phyloP scores from a whole-genome alignment of 2,113 vertebrate genomes.

The Pseudorhombus dupliciocellatus region DNA sequence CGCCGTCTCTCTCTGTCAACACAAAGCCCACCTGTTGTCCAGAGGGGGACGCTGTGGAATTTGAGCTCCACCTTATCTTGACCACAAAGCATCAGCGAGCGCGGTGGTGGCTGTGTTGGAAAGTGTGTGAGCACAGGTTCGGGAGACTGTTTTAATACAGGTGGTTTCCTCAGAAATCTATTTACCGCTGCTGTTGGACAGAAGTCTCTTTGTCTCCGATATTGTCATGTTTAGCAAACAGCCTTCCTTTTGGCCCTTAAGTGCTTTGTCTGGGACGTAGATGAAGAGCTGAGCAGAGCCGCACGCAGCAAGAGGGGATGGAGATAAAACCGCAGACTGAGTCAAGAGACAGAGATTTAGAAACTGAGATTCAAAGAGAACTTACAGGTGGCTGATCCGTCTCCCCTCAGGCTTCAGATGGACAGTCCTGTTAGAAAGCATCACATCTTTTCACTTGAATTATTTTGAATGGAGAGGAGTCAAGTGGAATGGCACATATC shows the following conservation, averaged over 20 bases:
- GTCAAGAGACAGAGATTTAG: conserved; percentile 49
- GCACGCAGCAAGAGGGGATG: background rate
- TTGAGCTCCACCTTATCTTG: background rate
- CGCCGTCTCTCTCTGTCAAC: conserved; percentile 3
- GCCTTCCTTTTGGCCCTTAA: conserved; percentile 28
- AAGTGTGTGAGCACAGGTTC: no score
- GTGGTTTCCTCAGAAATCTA: no score
- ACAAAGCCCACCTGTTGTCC: conserved; percentile 31
- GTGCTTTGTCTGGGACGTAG: conserved; percentile 28
- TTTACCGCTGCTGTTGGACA: background rate
- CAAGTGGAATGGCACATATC: background rate
- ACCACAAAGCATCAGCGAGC: background rate
- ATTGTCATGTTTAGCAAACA: no score
- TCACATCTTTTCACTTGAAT: no score
- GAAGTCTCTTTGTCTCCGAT: background rate
- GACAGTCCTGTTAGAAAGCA: background rate
- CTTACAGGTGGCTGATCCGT: conserved; percentile 31
- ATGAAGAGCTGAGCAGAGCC: conserved; percentile 39
- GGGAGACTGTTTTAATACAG: no score
- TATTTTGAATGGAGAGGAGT: no score
- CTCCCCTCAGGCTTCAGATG: conserved; percentile 33
- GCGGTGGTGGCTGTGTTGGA: no score
- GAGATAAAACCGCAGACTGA: background rate
- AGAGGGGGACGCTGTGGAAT: background rate
- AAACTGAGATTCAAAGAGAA: conserved; percentile 44